Percentiles rank a stretch among this genome's conserved stretches.
phyloP scores from a whole-genome alignment of 2,888 invertebrate genomes.

The Tetragnatha montana region DNA sequence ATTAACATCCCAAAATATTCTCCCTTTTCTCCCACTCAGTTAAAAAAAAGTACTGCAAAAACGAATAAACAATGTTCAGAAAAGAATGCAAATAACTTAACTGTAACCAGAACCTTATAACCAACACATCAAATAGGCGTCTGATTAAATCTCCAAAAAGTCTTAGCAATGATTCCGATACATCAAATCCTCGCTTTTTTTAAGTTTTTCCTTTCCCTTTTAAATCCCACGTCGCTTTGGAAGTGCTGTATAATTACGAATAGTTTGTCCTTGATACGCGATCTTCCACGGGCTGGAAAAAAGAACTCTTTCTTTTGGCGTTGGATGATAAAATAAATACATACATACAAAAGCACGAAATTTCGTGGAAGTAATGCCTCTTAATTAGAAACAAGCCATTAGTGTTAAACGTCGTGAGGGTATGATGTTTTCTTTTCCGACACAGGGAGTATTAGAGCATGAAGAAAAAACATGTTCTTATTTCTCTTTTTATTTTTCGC shows the following conservation, averaged over 20 bases:
- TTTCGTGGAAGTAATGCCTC: conserved; percentile 14
- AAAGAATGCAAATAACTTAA: background rate
- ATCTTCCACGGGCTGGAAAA: background rate
- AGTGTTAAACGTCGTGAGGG: conserved; percentile 18
- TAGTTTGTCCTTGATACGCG: conserved; percentile 10
- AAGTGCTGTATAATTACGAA: background rate
- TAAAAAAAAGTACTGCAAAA: background rate
- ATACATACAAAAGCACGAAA: conserved; percentile 10
- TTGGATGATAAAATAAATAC: conserved; percentile 15
- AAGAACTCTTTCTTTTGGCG: conserved; percentile 9
- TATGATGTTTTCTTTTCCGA: conserved; percentile 10
- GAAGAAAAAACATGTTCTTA: background rate
- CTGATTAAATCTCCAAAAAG: background rate
- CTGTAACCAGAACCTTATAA: background rate
- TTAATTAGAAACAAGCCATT: conserved; percentile 36
- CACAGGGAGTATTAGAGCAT: background rate
- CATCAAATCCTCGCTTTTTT: background rate
- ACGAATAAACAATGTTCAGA: background rate
- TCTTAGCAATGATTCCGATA: background rate
- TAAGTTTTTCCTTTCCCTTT: background rate
- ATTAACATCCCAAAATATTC: no score
- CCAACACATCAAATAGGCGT: background rate
- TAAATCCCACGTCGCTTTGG: background rate
- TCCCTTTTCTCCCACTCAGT: background rate
- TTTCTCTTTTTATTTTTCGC: no score